Evolutionary conservation across 2,888 invertebrate species (phyloP).

Genomic region (Resseliella maxima): DNA sequence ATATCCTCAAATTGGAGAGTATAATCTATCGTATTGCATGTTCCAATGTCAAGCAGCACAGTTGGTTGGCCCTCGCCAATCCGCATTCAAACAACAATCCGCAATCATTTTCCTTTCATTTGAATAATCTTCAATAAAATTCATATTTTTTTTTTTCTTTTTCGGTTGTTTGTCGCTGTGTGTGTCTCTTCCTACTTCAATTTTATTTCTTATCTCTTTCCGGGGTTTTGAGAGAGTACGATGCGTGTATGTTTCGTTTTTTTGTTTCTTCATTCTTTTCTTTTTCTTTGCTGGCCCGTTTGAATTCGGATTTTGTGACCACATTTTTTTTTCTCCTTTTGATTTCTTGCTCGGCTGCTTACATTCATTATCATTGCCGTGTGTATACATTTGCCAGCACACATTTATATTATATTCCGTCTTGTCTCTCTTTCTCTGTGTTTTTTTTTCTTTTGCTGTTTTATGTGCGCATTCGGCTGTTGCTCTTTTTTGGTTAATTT

Average conservation of each 20-base stretch:
- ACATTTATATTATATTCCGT: not conserved
- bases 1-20: not conserved
- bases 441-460: not conserved
- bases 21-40: not conserved
- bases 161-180: not conserved
- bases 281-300: not conserved
- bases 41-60: not conserved
- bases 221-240: not conserved
- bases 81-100: constrained; percentile 37
- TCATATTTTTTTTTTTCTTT: not conserved
- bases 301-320: not conserved
- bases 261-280: not conserved
- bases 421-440: not conserved
- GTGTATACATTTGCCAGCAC: not conserved
- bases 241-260: not conserved
- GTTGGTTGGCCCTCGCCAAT: not conserved
- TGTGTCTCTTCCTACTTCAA: not conserved
- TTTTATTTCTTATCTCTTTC: constrained; percentile 31
- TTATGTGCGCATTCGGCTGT: not conserved
- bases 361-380: constrained; percentile 40
- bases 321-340: not conserved
- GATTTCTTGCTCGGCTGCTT: not conserved
- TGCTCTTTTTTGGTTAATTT: constrained; percentile 9
- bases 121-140: constrained; percentile 48
- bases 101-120: constrained; percentile 42